A percentile compares a stretch with the other conserved stretches of the same genome.
phyloP scores from a whole-genome alignment of 2,888 invertebrate species.

The Noctua fimbriata region DNA sequence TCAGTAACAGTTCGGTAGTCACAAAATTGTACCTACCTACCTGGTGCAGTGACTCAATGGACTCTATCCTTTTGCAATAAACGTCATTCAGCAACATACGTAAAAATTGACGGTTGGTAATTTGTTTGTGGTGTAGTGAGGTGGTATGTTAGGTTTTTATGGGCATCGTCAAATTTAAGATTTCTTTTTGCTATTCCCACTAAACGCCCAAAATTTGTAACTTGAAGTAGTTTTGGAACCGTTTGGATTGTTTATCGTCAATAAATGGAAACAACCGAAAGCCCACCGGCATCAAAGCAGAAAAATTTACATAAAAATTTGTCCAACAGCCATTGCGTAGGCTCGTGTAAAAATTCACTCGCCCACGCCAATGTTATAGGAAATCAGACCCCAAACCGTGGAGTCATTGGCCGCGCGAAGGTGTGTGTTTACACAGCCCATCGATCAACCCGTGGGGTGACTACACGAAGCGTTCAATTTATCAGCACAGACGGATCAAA shows the following conservation, averaged over 20 bases:
- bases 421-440: slow-evolving; percentile 68
- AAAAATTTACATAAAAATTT: slow-evolving; percentile 62
- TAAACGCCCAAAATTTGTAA: not conserved
- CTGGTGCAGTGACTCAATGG: slow-evolving; percentile 58
- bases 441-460: slow-evolving; percentile 66
- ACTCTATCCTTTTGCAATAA: slow-evolving; percentile 18
- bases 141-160: slow-evolving; percentile 14
- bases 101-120: not conserved
- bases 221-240: slow-evolving; percentile 17
- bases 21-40: slow-evolving; percentile 62
- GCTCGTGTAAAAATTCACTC: slow-evolving; percentile 67
- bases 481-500: slow-evolving; percentile 50
- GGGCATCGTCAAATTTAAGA: slow-evolving; percentile 14
- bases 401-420: slow-evolving; percentile 72
- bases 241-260: slow-evolving; percentile 45
- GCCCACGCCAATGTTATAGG: slow-evolving; percentile 68
- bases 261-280: slow-evolving; percentile 40
- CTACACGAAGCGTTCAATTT: slow-evolving; percentile 49
- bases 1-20: slow-evolving; percentile 63
- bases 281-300: slow-evolving; percentile 29
- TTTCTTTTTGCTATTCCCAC: slow-evolving; percentile 18
- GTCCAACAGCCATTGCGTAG: slow-evolving; percentile 65
- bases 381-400: slow-evolving; percentile 64
- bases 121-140: not conserved
- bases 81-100: not conserved